Percentiles rank a stretch among this genome's conserved stretches.
Evolutionary conservation across 1,140 invertebrate species (phyloP).

Genomic region (Nixonia krombeini): DNA sequence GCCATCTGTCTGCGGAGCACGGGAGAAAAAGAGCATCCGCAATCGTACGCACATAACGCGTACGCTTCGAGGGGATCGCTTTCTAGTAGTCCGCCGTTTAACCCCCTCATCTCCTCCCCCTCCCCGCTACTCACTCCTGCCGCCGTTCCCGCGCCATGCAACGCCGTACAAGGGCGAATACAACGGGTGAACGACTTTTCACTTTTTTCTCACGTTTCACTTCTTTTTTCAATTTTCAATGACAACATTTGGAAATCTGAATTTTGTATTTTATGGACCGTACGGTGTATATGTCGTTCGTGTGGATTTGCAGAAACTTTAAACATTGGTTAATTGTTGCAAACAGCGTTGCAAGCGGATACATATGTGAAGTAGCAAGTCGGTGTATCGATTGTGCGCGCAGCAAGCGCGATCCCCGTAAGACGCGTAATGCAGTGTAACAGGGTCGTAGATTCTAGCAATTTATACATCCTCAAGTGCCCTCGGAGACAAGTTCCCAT

Average conservation of each 20-base stretch:
- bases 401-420: too few relatives aligned
- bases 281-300: too few relatives aligned
- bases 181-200: constrained; percentile 41
- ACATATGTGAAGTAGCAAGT: too few relatives aligned
- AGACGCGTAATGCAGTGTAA: constrained; percentile 64
- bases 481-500: constrained; percentile 66
- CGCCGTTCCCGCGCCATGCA: neutral
- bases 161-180: constrained; percentile 31
- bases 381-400: constrained; percentile 53
- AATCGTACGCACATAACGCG: constrained; percentile 40
- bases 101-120: constrained; percentile 45
- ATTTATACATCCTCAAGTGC: constrained; percentile 70
- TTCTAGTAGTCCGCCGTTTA: constrained; percentile 71
- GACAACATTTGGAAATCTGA: too few relatives aligned
- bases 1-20: constrained; percentile 63
- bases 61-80: constrained; percentile 59
- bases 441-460: constrained; percentile 70
- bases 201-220: constrained; percentile 5
- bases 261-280: too few relatives aligned
- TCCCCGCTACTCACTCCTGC: too few relatives aligned
- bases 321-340: too few relatives aligned
- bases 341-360: too few relatives aligned
- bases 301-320: too few relatives aligned
- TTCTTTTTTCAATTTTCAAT: too few relatives aligned
- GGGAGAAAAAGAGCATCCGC: constrained; percentile 49